Percentiles rank a stretch among this genome's conserved stretches.
phyloP scores from a whole-genome alignment of 1,140 invertebrate species.

The Drosophila aff. region DNA sequence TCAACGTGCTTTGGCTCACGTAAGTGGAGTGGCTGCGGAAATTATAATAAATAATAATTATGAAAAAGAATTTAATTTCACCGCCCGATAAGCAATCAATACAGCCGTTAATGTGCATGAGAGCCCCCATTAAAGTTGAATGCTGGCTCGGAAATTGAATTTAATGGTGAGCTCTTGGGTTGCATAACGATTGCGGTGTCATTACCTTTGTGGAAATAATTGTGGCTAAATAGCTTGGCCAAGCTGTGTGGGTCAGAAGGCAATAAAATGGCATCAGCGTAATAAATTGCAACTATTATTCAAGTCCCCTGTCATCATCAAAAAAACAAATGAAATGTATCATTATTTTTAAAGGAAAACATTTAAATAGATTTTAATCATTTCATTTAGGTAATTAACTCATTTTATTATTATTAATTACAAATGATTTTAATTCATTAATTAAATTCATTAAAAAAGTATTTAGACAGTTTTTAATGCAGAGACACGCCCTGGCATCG shows the following conservation, averaged over 20 bases:
- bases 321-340: neutral
- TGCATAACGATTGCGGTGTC: conserved; percentile 10
- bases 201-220: conserved; percentile 17
- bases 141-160: conserved; percentile 19
- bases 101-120: conserved; percentile 2
- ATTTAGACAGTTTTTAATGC: no score
- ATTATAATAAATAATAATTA: conserved; percentile 52
- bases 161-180: conserved; percentile 20
- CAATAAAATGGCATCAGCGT: neutral
- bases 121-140: conserved; percentile 13
- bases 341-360: neutral
- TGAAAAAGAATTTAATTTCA: conserved; percentile 35
- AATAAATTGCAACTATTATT: conserved; percentile 1
- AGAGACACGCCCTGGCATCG: no score
- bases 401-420: neutral
- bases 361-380: neutral
- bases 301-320: conserved; percentile 2
- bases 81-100: conserved; percentile 13
- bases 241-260: neutral
- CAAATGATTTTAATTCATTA: neutral
- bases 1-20: conserved; percentile 13
- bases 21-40: conserved; percentile 28
- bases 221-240: neutral
- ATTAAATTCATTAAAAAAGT: neutral
- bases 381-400: neutral